Percentiles rank a stretch among this genome's conserved stretches.
Evolutionary conservation across 2,797 vertebrate species (phyloP).

Genomic region (Anguilla anguilla): DNA sequence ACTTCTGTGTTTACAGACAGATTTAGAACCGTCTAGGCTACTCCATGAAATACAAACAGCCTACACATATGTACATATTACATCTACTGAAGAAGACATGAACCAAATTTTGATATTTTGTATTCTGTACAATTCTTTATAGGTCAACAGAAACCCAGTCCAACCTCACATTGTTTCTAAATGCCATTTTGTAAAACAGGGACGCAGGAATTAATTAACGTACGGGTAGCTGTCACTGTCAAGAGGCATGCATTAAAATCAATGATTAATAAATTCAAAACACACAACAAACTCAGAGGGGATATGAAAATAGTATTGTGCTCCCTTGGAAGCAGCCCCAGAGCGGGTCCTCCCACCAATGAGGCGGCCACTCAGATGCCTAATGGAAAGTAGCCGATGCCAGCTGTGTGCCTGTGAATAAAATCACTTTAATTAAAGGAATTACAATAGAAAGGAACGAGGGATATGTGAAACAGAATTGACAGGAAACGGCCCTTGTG

Average conservation of each 20-base stretch:
- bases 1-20: slow-evolving; percentile 73
- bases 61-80: slow-evolving; percentile 60
- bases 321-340: slow-evolving; percentile 78
- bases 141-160: slow-evolving; percentile 79
- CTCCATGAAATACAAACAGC: slow-evolving; percentile 67
- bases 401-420: slow-evolving; percentile 85
- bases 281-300: slow-evolving; percentile 85
- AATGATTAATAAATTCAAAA: slow-evolving; percentile 88
- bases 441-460: slow-evolving; percentile 78
- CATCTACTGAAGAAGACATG: slow-evolving; percentile 74
- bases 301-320: slow-evolving; percentile 81
- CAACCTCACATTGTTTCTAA: slow-evolving; percentile 80
- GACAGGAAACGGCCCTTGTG: slow-evolving; percentile 72
- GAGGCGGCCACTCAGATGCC: slow-evolving; percentile 79
- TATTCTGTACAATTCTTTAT: slow-evolving; percentile 76
- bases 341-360: slow-evolving; percentile 76
- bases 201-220: slow-evolving; percentile 81
- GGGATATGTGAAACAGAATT: slow-evolving; percentile 70
- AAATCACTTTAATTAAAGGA: slow-evolving; percentile 86
- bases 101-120: slow-evolving; percentile 82
- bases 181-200: slow-evolving; percentile 79
- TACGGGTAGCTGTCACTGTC: slow-evolving; percentile 79
- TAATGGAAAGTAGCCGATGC: slow-evolving; percentile 82
- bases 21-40: slow-evolving; percentile 68
- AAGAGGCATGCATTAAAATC: slow-evolving; percentile 84